phyloP scores from a whole-genome alignment of 2,888 invertebrate genomes.

The Cryptops parisi region DNA sequence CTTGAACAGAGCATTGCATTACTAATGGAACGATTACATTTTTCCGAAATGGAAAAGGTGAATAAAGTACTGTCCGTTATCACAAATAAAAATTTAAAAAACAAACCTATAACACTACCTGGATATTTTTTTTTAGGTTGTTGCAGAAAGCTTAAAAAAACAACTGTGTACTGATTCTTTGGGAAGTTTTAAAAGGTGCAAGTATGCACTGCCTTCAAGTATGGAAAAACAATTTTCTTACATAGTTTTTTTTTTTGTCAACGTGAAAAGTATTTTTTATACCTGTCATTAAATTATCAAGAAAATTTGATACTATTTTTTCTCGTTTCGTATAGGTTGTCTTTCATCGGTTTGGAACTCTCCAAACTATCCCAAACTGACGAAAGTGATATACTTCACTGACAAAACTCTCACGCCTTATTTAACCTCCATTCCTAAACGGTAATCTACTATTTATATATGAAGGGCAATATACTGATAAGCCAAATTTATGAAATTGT shows the following conservation, averaged over 20 bases:
- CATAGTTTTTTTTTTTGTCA: no score
- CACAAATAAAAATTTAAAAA: no score
- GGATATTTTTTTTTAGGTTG: neutral
- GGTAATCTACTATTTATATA: conserved; percentile 26
- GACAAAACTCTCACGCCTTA: conserved; percentile 34
- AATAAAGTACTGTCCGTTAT: no score
- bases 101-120: neutral
- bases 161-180: neutral
- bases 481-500: no score
- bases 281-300: no score
- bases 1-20: conserved; percentile 32
- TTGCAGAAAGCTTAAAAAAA: neutral
- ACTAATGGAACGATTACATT: conserved; percentile 30
- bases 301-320: no score
- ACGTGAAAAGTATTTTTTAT: no score
- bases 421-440: conserved; percentile 32
- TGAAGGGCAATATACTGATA: no score
- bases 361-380: conserved; percentile 2
- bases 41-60: conserved; percentile 18
- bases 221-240: no score
- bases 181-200: neutral
- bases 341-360: neutral
- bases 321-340: no score
- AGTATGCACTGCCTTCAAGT: neutral
- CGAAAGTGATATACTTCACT: conserved; percentile 35